phyloP scores from a whole-genome alignment of 35 echinoderm and acorn worm species.

The Ptychodera flava region DNA sequence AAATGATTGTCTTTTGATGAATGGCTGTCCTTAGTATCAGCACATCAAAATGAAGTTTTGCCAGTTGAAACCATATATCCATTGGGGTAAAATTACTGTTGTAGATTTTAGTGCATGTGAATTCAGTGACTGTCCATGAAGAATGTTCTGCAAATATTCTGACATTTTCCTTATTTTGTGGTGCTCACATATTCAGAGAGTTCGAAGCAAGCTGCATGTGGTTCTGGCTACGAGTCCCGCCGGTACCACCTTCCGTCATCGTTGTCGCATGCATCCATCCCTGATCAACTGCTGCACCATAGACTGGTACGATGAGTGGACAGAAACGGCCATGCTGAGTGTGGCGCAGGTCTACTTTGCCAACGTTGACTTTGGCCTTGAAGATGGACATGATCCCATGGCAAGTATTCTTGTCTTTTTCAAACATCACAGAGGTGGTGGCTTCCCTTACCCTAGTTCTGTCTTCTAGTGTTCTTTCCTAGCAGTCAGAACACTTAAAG shows the following conservation, averaged over 20 bases:
- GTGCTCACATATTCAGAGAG: no score
- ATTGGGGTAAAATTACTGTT: no score
- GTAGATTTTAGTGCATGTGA: no score
- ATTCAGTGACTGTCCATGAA: no score
- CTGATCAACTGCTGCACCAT: constrained; percentile 95
- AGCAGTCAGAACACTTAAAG: no score
- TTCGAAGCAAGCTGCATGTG: constrained; percentile 63
- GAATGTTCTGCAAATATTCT: background rate
- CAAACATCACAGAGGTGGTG: no score
- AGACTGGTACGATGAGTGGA: constrained; percentile 99
- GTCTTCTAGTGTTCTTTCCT: no score
- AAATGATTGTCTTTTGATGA: no score
- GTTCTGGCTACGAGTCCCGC: constrained; percentile 93
- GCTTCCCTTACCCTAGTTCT: no score
- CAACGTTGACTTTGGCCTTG: constrained; percentile 82
- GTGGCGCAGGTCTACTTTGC: constrained; percentile 89
- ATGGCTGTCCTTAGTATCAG: no score
- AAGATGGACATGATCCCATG: constrained; percentile 55
- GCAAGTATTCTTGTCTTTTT: constrained; percentile 20
- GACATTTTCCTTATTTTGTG: background rate
- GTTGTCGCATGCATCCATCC: constrained; percentile 87
- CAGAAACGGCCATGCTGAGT: constrained; percentile 74
- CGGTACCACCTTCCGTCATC: constrained; percentile 82
- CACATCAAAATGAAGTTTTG: no score
- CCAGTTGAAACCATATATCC: no score